phyloP scores from a whole-genome alignment of 1,140 invertebrate genomes.

The Drosophila quadrilineata region DNA sequence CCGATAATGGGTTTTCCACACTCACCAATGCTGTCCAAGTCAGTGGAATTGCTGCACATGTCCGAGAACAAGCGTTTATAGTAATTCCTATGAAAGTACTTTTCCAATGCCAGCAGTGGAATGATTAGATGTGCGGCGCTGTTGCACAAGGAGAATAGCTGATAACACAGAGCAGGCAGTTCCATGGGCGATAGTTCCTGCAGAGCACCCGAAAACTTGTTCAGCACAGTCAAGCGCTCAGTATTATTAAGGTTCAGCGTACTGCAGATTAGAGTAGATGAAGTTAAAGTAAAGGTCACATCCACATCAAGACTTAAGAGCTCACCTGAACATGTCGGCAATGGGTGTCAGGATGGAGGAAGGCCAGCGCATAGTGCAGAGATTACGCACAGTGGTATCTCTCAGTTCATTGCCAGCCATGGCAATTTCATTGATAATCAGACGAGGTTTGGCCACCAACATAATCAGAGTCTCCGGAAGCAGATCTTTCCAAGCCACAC shows the following conservation, averaged over 20 bases:
- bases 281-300: too few relatives aligned
- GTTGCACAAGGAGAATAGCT: constrained; percentile 81
- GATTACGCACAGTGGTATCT: constrained; percentile 64
- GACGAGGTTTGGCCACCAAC: constrained; percentile 58
- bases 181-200: constrained; percentile 81
- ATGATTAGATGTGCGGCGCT: constrained; percentile 70
- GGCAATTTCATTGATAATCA: constrained; percentile 72
- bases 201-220: constrained; percentile 81
- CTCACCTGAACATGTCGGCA: constrained; percentile 82
- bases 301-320: too few relatives aligned
- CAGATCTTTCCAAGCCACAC: constrained; percentile 82
- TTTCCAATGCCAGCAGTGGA: constrained; percentile 78
- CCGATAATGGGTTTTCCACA: too few relatives aligned
- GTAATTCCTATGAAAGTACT: constrained; percentile 81
- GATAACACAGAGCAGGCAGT: constrained; percentile 81
- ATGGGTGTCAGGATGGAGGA: constrained; percentile 76
- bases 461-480: constrained; percentile 80
- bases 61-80: constrained; percentile 79
- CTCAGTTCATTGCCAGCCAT: constrained; percentile 81
- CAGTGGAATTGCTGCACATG: constrained; percentile 73
- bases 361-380: constrained; percentile 81
- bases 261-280: constrained; percentile 32
- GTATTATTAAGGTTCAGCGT: constrained; percentile 65
- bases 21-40: constrained; percentile 81
- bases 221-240: constrained; percentile 79